Evolutionary conservation across 2,888 invertebrate genomes (phyloP).

Genomic region (Drosophila mercatorum): DNA sequence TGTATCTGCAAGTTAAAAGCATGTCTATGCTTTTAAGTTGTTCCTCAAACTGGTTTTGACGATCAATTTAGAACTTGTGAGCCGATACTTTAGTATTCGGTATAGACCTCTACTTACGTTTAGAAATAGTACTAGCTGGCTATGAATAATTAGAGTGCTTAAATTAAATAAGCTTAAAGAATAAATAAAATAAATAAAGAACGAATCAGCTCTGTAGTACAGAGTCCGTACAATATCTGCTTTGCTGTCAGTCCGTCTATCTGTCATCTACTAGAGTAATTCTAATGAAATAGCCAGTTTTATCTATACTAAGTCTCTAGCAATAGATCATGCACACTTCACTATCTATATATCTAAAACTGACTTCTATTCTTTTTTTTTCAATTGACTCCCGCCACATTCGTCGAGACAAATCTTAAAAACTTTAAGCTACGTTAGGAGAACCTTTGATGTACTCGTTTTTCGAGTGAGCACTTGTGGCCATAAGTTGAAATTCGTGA

Average conservation of each 20-base stretch:
- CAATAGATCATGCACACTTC: not conserved
- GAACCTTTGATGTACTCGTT: constrained; percentile 39
- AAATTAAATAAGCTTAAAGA: too few species aligned
- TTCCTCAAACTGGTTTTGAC: not conserved
- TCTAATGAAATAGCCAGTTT: not conserved
- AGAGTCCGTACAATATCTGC: too few species aligned
- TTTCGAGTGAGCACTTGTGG: constrained; percentile 38
- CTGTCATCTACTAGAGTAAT: too few species aligned
- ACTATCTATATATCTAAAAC: constrained; percentile 1
- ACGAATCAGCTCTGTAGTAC: too few species aligned
- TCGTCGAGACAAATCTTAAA: not conserved
- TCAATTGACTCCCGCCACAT: not conserved
- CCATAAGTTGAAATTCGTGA: constrained; percentile 49
- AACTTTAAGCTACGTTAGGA: constrained; percentile 14
- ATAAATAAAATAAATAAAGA: too few species aligned
- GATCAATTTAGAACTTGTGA: not conserved
- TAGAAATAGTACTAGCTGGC: not conserved
- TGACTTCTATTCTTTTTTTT: constrained; percentile 1
- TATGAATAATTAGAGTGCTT: not conserved
- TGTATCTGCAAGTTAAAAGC: not conserved
- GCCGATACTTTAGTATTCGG: not conserved
- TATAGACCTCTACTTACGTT: too few species aligned
- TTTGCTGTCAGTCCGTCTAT: too few species aligned
- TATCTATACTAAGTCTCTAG: not conserved
- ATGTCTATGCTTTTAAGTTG: not conserved